Conservation (phyloP, 2,888 invertebrate genomes). For the Trimorus sp. region DNA sequence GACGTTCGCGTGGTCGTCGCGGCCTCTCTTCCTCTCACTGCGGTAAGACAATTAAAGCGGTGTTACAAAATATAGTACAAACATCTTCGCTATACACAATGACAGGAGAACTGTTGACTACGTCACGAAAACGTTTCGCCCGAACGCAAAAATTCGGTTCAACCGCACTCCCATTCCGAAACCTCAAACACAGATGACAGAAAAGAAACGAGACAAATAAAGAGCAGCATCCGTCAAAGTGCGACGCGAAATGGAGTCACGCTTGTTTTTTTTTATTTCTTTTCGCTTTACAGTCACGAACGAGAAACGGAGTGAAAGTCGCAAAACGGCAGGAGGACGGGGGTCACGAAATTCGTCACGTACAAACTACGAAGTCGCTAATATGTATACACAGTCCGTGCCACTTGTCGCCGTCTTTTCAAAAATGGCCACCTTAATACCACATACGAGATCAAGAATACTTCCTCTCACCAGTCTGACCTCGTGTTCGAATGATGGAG, state of each 20-base stretch:
- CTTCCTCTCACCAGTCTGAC: constrained; percentile 62
- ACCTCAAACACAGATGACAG: constrained; percentile 6
- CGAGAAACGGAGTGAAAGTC: constrained; percentile 7
- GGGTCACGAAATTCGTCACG: constrained; percentile 39
- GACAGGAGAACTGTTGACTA: constrained; percentile 70
- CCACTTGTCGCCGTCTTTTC: constrained; percentile 49
- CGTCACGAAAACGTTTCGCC: constrained; percentile 11
- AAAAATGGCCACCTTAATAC: constrained; percentile 77
- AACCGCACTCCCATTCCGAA: constrained; percentile 1
- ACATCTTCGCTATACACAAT: constrained; percentile 77
- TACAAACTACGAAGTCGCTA: constrained; percentile 58
- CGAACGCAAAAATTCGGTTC: constrained; percentile 16
- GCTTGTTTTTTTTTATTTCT: constrained; percentile 22
- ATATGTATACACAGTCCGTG: constrained; percentile 58
- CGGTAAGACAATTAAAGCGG: constrained; percentile 75
- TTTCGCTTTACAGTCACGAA: constrained; percentile 1
- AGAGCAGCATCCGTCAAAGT: constrained; percentile 68
- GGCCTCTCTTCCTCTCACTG: constrained; percentile 58
- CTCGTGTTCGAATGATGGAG: constrained; percentile 41
- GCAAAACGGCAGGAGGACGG: constrained; percentile 8
- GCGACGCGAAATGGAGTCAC: constrained; percentile 28
- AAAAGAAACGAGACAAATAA: constrained; percentile 32
- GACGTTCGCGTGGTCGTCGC: constrained; percentile 68
- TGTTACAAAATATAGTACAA: constrained; percentile 80
- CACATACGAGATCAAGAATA: constrained; percentile 71